Percentiles rank a stretch among this genome's conserved stretches.
phyloP scores from a whole-genome alignment of 2,113 vertebrate genomes.

The Tragulus kanchil region DNA sequence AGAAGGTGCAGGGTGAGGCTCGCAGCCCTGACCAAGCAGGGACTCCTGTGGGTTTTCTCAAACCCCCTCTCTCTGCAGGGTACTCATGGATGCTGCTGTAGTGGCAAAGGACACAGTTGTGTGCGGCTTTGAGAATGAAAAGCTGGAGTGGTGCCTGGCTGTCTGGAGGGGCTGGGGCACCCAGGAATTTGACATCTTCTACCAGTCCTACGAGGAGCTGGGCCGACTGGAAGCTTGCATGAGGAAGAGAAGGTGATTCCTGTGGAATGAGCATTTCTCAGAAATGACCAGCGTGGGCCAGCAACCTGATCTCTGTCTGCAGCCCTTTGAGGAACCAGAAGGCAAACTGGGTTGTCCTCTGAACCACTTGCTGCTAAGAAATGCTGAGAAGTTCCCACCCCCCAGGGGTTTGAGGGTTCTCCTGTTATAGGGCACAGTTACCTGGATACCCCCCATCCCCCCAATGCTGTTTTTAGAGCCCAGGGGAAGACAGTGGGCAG shows the following conservation, averaged over 20 bases:
- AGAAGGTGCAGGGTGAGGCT: background rate
- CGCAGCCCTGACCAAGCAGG: background rate
- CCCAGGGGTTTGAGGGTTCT: background rate
- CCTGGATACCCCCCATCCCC: background rate
- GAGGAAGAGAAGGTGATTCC: conserved; percentile 93
- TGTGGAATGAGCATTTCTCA: background rate
- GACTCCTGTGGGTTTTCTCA: background rate
- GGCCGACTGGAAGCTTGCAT: conserved; percentile 92
- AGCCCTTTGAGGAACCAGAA: background rate
- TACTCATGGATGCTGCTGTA: conserved; percentile 91
- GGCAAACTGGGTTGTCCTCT: background rate
- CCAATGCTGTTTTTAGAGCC: background rate
- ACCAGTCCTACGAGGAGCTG: conserved; percentile 95
- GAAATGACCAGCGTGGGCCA: background rate
- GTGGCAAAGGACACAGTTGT: conserved; percentile 94
- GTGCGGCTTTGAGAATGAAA: conserved; percentile 92
- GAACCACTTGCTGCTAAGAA: conserved; percentile 81
- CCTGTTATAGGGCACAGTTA: background rate
- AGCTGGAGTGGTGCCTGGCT: conserved; percentile 93
- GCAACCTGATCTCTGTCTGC: conserved; percentile 26
- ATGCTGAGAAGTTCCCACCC: background rate
- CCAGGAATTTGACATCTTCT: conserved; percentile 95
- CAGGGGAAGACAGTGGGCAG: background rate
- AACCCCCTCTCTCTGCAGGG: conserved; percentile 84
- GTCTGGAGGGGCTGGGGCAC: conserved; percentile 97